Percentiles rank a stretch among this genome's conserved stretches.
Evolutionary conservation across 2,888 invertebrate genomes (phyloP).

Genomic region (Nomada goodeniana): DNA sequence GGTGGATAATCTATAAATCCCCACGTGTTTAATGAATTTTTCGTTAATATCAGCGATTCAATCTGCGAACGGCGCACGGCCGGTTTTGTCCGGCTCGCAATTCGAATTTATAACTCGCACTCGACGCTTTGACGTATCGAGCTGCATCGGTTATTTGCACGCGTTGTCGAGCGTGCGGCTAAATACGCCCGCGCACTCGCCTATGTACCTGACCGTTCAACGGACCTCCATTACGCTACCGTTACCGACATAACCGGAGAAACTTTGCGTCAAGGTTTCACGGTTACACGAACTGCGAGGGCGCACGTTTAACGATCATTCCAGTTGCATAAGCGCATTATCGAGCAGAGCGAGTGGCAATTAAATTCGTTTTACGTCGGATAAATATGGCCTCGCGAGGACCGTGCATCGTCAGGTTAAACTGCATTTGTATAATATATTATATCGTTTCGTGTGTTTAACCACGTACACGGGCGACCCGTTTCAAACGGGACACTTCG

Average conservation of each 20-base stretch:
- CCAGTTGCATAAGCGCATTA: not conserved
- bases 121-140: conserved; percentile 74
- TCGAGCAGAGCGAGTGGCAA: not conserved
- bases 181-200: conserved; percentile 22
- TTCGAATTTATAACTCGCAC: conserved; percentile 75
- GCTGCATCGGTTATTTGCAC: conserved; percentile 67
- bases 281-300: not conserved
- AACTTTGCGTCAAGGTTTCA: conserved; percentile 14
- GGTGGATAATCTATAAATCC: conserved; percentile 72
- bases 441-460: not conserved
- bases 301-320: conserved; percentile 10
- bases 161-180: conserved; percentile 37
- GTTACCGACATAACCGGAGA: conserved; percentile 34
- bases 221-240: conserved; percentile 38
- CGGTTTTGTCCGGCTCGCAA: conserved; percentile 63
- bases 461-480: no score
- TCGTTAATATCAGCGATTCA: conserved; percentile 75
- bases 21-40: conserved; percentile 76
- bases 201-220: conserved; percentile 18
- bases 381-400: not conserved
- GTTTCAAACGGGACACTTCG: no score
- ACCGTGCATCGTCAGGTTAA: not conserved
- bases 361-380: conserved; percentile 4
- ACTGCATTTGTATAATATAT: not conserved
- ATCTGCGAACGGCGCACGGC: conserved; percentile 67